Evolutionary conservation across 2,888 invertebrate genomes (phyloP), one percentile per base, ranked within the genome.

Genomic region (Gastrophysa polygoni): DNA sequence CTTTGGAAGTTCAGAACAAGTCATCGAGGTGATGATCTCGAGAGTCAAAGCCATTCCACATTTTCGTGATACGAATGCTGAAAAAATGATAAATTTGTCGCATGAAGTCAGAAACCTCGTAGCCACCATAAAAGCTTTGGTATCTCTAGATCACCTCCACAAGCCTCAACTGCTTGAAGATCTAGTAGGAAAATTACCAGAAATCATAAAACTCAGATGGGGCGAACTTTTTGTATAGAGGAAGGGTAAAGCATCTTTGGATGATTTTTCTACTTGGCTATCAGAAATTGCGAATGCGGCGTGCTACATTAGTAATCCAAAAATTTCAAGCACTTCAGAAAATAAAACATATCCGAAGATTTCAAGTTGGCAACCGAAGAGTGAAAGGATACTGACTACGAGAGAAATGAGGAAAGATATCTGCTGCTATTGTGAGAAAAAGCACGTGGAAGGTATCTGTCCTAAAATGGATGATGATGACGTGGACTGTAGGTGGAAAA

Each of bases 141-240:
- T 49, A 10, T 29, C 16, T 14, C 6, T 28, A 10, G 29, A 16
- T 11, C 7, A 51, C n/a, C 11, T 51, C 32, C 29, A 32, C 29
- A 17, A 32, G 6, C n/a, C 49, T 11, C 29, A 28, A 24, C 49
- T 49, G 14, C 14, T 49, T 6, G 28, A 28, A 17, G 49, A 49
- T 11, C 49, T 49, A 4, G 17, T 49, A 24, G 17, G 17, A 17
- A 51, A 51, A 51, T 51, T 32, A 51, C 32, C 32, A 17, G 32
- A 32, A n/a, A 11, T 10, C 2, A 8, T 18, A 10, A 51, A 32
- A 0, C 51, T 51, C 6, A 50, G 28, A 29, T 17, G 18, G 50
- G 50, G 16, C 10, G 28, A 29, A 5, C 17, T 29, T 16, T 17
- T 32, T 3, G 29, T 50, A 18, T 1, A 29, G 8, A 50, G 16